phyloP scores from a whole-genome alignment of 2,888 invertebrate species.

The Lobophora halterata region DNA sequence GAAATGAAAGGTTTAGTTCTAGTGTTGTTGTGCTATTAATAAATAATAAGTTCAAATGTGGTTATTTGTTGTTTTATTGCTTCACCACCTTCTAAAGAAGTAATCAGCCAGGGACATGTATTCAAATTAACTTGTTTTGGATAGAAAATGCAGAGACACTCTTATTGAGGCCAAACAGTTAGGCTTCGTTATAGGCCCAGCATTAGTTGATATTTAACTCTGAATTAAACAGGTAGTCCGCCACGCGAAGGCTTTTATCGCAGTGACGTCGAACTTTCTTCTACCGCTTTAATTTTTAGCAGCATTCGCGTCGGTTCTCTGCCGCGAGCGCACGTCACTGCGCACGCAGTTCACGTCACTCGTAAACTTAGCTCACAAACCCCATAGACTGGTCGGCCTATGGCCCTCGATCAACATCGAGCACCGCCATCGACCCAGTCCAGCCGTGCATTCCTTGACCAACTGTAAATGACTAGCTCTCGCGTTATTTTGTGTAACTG shows the following conservation, averaged over 20 bases:
- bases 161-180: slow-evolving; percentile 46
- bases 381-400: slow-evolving; percentile 2
- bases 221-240: slow-evolving; percentile 56
- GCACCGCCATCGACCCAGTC: slow-evolving; percentile 44
- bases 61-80: slow-evolving; percentile 44
- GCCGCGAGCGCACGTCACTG: slow-evolving; percentile 59
- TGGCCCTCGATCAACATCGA: slow-evolving; percentile 4
- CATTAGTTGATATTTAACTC: slow-evolving; percentile 57
- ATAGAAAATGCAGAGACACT: not conserved
- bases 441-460: slow-evolving; percentile 59
- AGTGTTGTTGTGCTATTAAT: slow-evolving; percentile 81
- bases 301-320: slow-evolving; percentile 60
- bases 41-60: slow-evolving; percentile 77
- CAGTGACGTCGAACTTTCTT: slow-evolving; percentile 72
- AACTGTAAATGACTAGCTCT: slow-evolving; percentile 43
- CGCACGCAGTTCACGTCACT: slow-evolving; percentile 1
- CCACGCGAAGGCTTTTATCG: slow-evolving; percentile 63
- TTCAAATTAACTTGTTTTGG: too few relatives aligned
- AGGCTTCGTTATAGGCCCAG: slow-evolving; percentile 44
- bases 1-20: slow-evolving; percentile 62
- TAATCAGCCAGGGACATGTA: not conserved
- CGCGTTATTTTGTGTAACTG: slow-evolving; percentile 36
- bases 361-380: slow-evolving; percentile 1
- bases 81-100: slow-evolving; percentile 26
- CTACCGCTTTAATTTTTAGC: slow-evolving; percentile 57